phyloP scores from a whole-genome alignment of 2,797 vertebrate genomes.

The Melanotaenia trifasciata region DNA sequence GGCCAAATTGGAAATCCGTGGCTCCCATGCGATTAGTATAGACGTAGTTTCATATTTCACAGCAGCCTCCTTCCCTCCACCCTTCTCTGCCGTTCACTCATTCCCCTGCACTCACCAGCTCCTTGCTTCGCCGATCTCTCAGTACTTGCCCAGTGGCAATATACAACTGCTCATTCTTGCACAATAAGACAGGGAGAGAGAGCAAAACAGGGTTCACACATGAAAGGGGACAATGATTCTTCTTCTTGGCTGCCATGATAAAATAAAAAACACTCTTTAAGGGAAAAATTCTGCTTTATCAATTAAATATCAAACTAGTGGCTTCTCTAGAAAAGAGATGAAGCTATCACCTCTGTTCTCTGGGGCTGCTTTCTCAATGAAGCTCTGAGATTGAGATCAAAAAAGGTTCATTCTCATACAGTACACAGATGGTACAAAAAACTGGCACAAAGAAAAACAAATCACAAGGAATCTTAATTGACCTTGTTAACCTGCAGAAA shows the following conservation, averaged over 20 bases:
- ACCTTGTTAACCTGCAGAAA: slow-evolving; percentile 55
- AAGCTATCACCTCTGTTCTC: slow-evolving; percentile 74
- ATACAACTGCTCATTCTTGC: slow-evolving; percentile 93
- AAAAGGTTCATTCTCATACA: slow-evolving; percentile 44
- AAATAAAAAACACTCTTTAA: slow-evolving; percentile 72
- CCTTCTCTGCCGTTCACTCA: slow-evolving; percentile 64
- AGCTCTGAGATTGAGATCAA: slow-evolving; percentile 58
- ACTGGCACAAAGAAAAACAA: slow-evolving; percentile 44
- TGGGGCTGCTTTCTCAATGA: slow-evolving; percentile 54
- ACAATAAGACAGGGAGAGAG: slow-evolving; percentile 80
- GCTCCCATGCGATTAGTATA: slow-evolving; percentile 82
- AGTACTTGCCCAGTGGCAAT: slow-evolving; percentile 93
- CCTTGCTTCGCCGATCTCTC: slow-evolving; percentile 87
- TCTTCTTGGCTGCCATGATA: slow-evolving; percentile 70
- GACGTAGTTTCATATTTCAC: slow-evolving; percentile 77
- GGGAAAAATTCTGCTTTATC: slow-evolving; percentile 79
- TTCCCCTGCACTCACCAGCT: slow-evolving; percentile 88
- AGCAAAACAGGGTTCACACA: slow-evolving; percentile 83
- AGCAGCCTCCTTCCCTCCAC: slow-evolving; percentile 71
- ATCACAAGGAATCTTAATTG: slow-evolving; percentile 51
- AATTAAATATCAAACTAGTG: slow-evolving; percentile 80
- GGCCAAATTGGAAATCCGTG: slow-evolving; percentile 79
- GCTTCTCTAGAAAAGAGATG: slow-evolving; percentile 65
- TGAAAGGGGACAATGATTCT: slow-evolving; percentile 78
- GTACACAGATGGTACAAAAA: slow-evolving; percentile 21